These are phyloP conservation scores for Anagrus nilaparvatae DNA, from an alignment of 1,140 invertebrate genomes.

Conservation along the genomic window DNA sequence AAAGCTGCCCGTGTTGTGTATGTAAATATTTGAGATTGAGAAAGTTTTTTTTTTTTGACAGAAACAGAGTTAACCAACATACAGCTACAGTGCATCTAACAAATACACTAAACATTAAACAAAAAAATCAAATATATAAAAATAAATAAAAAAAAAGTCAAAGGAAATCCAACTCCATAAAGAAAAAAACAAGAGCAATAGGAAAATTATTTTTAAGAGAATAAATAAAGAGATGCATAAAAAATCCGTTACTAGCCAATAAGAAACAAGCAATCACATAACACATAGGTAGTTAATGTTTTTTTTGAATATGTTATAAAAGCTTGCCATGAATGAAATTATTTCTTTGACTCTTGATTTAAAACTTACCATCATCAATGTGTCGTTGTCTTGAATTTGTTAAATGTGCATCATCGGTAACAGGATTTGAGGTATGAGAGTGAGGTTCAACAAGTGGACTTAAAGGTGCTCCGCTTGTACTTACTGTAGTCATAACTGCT, in stretches of 20 bases:
- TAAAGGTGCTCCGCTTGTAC: slow-evolving; percentile 37
- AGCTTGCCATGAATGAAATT: too few species aligned
- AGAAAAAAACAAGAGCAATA: slow-evolving; percentile 10
- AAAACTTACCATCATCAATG: slow-evolving; percentile 37
- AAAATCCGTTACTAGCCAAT: background rate
- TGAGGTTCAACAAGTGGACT: slow-evolving; percentile 45
- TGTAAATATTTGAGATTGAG: slow-evolving; percentile 41
- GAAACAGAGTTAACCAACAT: slow-evolving; percentile 43
- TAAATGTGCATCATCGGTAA: slow-evolving; percentile 48
- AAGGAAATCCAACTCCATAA: slow-evolving; percentile 25
- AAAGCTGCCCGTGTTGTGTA: slow-evolving; percentile 39
- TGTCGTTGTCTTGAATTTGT: slow-evolving; percentile 35
- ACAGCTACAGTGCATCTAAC: slow-evolving; percentile 46
- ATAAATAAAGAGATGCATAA: slow-evolving; percentile 5
- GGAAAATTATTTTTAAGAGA: slow-evolving; percentile 6
- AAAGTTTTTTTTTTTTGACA: slow-evolving; percentile 40
- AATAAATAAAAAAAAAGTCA: slow-evolving; percentile 39
- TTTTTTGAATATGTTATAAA: background rate
- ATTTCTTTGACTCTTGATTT: too few species aligned
- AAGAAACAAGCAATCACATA: background rate
- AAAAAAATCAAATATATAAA: slow-evolving; percentile 44
- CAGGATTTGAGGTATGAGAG: slow-evolving; percentile 51
- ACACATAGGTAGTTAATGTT: background rate
- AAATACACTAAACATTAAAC: slow-evolving; percentile 44
- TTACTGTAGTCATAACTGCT: slow-evolving; percentile 34